These are phyloP conservation scores for Dicyrtoma fusca DNA, from an alignment of 2,888 invertebrate genomes.

Conservation along the genomic window DNA sequence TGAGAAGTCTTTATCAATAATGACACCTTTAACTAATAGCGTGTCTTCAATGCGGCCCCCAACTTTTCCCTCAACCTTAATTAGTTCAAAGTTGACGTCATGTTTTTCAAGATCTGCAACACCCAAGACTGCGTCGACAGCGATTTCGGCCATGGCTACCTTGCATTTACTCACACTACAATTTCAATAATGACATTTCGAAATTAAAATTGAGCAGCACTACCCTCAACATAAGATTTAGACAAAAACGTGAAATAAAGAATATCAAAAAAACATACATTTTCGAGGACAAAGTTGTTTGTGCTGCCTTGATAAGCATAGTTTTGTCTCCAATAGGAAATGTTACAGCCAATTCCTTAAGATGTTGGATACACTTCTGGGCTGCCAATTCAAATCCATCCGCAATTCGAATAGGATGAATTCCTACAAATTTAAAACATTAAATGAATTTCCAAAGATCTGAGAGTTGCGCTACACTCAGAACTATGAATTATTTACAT, in stretches of 20 bases:
- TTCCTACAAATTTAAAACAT: constrained; percentile 63
- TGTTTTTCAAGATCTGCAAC: constrained; percentile 91
- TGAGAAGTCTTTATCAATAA: constrained; percentile 98
- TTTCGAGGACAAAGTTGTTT: constrained; percentile 98
- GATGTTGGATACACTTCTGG: constrained; percentile 78
- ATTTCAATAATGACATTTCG: constrained; percentile 47
- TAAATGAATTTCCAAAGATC: no score
- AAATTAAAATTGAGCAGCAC: not conserved
- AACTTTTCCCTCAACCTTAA: constrained; percentile 96
- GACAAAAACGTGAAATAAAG: no score
- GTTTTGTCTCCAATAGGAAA: constrained; percentile 86
- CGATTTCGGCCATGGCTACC: constrained; percentile 97
- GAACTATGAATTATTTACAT: not conserved
- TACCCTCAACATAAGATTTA: not conserved
- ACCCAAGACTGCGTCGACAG: constrained; percentile 93
- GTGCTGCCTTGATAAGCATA: constrained; percentile 89
- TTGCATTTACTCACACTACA: constrained; percentile 90
- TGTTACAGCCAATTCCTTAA: constrained; percentile 85
- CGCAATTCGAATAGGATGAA: constrained; percentile 97
- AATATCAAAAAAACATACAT: constrained; percentile 68
- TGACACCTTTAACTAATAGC: constrained; percentile 91
- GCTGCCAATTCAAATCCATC: constrained; percentile 99
- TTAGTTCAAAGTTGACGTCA: constrained; percentile 98
- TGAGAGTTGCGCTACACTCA: no score
- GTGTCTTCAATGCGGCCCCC: constrained; percentile 98